Evolutionary conservation across 2,797 vertebrate species (phyloP).

Genomic region (Acanthurus lineatus): DNA sequence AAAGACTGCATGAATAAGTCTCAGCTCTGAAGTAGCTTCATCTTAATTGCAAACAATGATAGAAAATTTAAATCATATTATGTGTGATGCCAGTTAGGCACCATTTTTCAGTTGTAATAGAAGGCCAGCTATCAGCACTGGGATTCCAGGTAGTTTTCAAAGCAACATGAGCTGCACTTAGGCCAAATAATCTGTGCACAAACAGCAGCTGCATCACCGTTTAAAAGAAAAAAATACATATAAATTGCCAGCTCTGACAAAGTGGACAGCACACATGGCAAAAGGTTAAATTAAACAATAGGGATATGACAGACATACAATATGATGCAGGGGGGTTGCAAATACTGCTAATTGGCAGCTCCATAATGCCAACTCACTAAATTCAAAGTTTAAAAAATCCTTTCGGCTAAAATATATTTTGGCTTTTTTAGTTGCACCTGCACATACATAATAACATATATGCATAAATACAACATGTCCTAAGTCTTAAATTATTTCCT

Average conservation of each 20-base stretch:
- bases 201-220: conserved; percentile 14
- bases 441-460: background rate
- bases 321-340: conserved; percentile 19
- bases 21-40: background rate
- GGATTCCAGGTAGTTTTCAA: conserved; percentile 32
- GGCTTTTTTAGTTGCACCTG: conserved; percentile 25
- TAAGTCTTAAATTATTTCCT: conserved; percentile 39
- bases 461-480: conserved; percentile 6
- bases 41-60: conserved; percentile 11
- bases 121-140: conserved; percentile 6
- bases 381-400: conserved; percentile 25
- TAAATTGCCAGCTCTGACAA: conserved; percentile 1
- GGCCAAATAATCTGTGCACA: conserved; percentile 22
- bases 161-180: conserved; percentile 29
- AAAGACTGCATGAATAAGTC: background rate
- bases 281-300: conserved; percentile 12
- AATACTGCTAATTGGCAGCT: conserved; percentile 34
- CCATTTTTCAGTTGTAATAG: conserved; percentile 14
- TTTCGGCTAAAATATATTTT: conserved; percentile 14
- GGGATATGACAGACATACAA: conserved; percentile 12
- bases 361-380: conserved; percentile 7
- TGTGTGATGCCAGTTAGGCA: background rate
- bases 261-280: conserved; percentile 17
- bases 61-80: background rate
- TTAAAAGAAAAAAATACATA: background rate